Evolutionary conservation across 2,113 vertebrate genomes (phyloP), one percentile per base, ranked within the genome.

Genomic region (Opisthocomus hoazin): DNA sequence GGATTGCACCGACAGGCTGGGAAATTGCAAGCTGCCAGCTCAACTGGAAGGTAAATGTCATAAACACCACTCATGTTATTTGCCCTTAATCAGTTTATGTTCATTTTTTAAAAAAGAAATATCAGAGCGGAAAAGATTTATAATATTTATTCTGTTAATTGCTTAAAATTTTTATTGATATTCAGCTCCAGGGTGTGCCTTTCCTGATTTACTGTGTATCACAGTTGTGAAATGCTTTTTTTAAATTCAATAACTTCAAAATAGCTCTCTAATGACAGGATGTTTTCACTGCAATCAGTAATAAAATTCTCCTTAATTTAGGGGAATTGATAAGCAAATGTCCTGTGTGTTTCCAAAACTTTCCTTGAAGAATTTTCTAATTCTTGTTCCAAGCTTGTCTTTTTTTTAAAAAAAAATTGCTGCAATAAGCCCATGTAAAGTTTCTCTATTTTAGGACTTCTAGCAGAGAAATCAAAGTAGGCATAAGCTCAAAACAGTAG

Each of bases 181-280:
- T 11, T 93, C 58, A 57, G 39, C 75, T 60, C 85, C 3, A 1
- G 63, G 53, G 37, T 81, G 41, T 9, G 45, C n/a, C 13, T 88
- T 79, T 92, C 27, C 57, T 90, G 78, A 76, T 96, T 93, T 93
- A 92, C 12, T 61, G 48, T 1, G 0, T 48, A 37, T 57, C 70
- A 69, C 57, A 50, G 66, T 73, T 53, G 11, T 70, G 37, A 77
- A 88, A 65, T 53, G 57, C 18, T 70, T 92, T 60, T 65, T 19
- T 61, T 69, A 77, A 88, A 93, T 87, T 73, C 53, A 93, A 39
- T 92, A 94, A 94, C 46, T 90, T 74, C 50, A 65, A 36, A 94
- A 88, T 63, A 54, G 37, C 50, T 93, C 58, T 95, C 83, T 77
- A 76, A 86, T 93, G 82, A 48, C 71, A 77, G 30, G 13, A 14